These are phyloP conservation scores for Xyrauchen texanus DNA, from an alignment of 2,113 vertebrate genomes.

Conservation along the genomic window DNA sequence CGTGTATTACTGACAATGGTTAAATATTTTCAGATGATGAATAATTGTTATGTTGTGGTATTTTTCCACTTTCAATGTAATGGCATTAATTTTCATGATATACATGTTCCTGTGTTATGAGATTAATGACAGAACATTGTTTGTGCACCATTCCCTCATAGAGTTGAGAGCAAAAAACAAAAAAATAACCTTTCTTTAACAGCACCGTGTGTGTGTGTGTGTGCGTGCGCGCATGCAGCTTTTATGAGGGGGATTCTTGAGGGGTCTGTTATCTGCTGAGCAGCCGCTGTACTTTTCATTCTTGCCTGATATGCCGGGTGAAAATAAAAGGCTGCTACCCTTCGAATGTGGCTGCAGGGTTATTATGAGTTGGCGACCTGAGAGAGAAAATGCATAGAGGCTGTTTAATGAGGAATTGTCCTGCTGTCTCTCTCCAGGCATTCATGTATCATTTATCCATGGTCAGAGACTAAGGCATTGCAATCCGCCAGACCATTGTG, in stretches of 20 bases:
- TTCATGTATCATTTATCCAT: slow-evolving; percentile 71
- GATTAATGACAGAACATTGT: slow-evolving; percentile 30
- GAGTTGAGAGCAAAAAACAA: neutral
- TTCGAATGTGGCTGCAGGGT: slow-evolving; percentile 38
- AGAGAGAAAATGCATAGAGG: slow-evolving; percentile 57
- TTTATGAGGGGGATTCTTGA: slow-evolving; percentile 50
- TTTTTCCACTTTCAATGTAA: slow-evolving; percentile 31
- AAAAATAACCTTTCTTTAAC: slow-evolving; percentile 68
- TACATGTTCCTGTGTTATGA: slow-evolving; percentile 25
- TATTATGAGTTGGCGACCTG: slow-evolving; percentile 47
- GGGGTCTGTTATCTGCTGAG: slow-evolving; percentile 51
- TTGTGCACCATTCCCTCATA: slow-evolving; percentile 24
- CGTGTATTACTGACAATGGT: slow-evolving; percentile 26
- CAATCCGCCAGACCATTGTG: slow-evolving; percentile 48
- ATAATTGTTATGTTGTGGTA: slow-evolving; percentile 36
- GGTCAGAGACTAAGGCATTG: slow-evolving; percentile 67
- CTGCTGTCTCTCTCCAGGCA: slow-evolving; percentile 68
- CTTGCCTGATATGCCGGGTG: slow-evolving; percentile 35
- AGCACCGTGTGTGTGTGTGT: slow-evolving; percentile 30
- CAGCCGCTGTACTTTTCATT: slow-evolving; percentile 49
- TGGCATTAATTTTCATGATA: slow-evolving; percentile 49
- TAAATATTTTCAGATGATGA: slow-evolving; percentile 42
- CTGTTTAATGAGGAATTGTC: slow-evolving; percentile 68
- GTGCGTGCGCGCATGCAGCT: slow-evolving; percentile 45
- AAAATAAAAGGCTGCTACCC: slow-evolving; percentile 50